Evolutionary conservation across 1,140 invertebrate species (phyloP), one percentile per base, ranked within the genome.

Genomic region (Ostrea denselamellosa): DNA sequence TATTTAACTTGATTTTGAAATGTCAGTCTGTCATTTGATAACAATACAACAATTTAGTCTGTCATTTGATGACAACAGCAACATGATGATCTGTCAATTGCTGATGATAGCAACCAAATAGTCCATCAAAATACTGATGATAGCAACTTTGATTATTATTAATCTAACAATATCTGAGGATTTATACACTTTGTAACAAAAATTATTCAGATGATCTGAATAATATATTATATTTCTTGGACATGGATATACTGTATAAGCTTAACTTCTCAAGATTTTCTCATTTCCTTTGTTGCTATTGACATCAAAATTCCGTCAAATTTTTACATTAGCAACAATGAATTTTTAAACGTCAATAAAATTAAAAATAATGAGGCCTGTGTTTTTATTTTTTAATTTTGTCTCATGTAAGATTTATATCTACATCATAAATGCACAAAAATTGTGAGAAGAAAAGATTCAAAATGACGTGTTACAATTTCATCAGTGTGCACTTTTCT

Each of bases 221-320:
- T 71, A 71, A 25, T 71, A 25, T 25, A 3, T 25, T 2, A 53
- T 87, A 71, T 87, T 90, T 71, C 65, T 71, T 25, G 25, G 25
- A 9, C 65, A 71, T 71, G 22, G 83, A 91, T 44, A 84, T 90
- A 44, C 52, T 90, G 14, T 58, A 71, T 28, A 92, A 93, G 77
- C 89, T 96, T 52, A 83, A 85, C 81, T 52, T 83, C 8, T 52
- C 52, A 52, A 83, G 19, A 83, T 52, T 83, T 52, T 83, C 25
- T 52, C 5, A 52, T 83, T 51, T 22, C 5, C 81, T 54, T 83
- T 54, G 52, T 51, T 51, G 34, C 14, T 51, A 83, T 83, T 68
- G 65, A 8, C 65, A 68, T 68, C 7, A 25, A 68, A 68, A 68
- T 28, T 68, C 65, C 25, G 5, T 68, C 65, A 68, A 68, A 68